Conservation (phyloP, 2,888 invertebrate species). For the Amphipyra berbera region DNA sequence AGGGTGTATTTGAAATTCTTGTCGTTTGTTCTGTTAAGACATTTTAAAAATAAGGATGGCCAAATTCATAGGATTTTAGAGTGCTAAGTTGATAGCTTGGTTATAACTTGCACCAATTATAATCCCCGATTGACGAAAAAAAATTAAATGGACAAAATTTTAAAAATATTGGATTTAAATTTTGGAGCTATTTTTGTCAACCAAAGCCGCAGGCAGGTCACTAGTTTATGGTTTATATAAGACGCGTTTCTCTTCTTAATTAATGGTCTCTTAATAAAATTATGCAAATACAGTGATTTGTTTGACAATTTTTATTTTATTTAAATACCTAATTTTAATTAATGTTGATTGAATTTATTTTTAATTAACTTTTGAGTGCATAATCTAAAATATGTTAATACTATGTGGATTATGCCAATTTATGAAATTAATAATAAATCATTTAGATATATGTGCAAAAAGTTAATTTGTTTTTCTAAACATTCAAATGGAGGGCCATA, state of each 20-base stretch:
- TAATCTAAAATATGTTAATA: constrained; percentile 39
- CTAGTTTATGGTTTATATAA: too few species aligned
- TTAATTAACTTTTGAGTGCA: constrained; percentile 26
- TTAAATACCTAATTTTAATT: constrained; percentile 40
- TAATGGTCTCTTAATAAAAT: constrained; percentile 19
- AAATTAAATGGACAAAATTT: too few species aligned
- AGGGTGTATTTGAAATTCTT: constrained; percentile 46
- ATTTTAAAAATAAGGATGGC: constrained; percentile 25
- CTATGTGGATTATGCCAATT: constrained; percentile 21
- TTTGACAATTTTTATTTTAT: constrained; percentile 25
- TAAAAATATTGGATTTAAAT: too few species aligned
- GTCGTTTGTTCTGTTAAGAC: constrained; percentile 36
- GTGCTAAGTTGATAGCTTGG: too few species aligned
- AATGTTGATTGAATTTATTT: constrained; percentile 43
- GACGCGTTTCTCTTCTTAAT: constrained; percentile 4
- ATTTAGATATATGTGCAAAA: constrained; percentile 23
- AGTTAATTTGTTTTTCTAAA: constrained; percentile 9
- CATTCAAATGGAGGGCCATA: neutral
- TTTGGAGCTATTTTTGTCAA: too few species aligned
- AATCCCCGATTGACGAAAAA: too few species aligned
- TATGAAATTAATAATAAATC: constrained; percentile 9
- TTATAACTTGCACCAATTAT: too few species aligned
- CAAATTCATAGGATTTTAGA: neutral
- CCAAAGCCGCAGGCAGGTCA: too few species aligned
- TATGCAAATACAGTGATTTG: constrained; percentile 42